Base-by-base conservation (phyloP, 64 coral and sea anemone species). In the Stichodactyla helianthus region DNA sequence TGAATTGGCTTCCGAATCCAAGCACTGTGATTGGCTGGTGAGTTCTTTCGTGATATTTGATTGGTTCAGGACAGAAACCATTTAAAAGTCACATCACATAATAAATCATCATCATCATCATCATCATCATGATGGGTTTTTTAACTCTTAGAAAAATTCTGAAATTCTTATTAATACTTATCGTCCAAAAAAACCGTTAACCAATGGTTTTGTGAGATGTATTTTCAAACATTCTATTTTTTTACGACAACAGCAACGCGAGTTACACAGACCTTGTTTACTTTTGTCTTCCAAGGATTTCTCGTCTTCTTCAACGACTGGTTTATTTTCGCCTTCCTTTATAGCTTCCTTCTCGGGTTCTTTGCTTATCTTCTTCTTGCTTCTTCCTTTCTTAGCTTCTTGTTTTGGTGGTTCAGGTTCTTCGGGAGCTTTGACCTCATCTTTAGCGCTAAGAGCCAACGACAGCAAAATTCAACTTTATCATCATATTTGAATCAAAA, bases 211-310 rank as follows among this genome's bases (percentile, higher is more conserved):
- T 44, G 35, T 44, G 35, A 44, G 0, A 44, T 44, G 35, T 44
- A 44, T 44, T 44, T 44, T 44, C 35, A 44, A 44, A 44, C 35
- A 44, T 44, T 44, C 35, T 44, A 44, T 3, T 44, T 44, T 44
- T 35, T 44, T 44, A 44, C 35, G 35, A 44, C 2, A 44, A 44
- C 35, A 44, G 35, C 4, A 44, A 1, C 35, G 35, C 4, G 35
- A 44, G 35, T 63, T 19, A n/a, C 19, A 71, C 65, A 71, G 19
- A 81, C 78, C 78, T 52, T 81, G 78, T 81, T 81, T 81, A 19
- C 7, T 51, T 35, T 79, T 79, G 26, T 79, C 82, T 55, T 84
- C 82, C 5, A 44, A 53, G 5, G 58, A 11, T 27, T 61, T 84
- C 83, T 84, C 83, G 10, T 12, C 61, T 60, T 55, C 52, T 60